Conservation (phyloP, 2,797 vertebrate genomes). For the Microcaecilia unicolor region DNA sequence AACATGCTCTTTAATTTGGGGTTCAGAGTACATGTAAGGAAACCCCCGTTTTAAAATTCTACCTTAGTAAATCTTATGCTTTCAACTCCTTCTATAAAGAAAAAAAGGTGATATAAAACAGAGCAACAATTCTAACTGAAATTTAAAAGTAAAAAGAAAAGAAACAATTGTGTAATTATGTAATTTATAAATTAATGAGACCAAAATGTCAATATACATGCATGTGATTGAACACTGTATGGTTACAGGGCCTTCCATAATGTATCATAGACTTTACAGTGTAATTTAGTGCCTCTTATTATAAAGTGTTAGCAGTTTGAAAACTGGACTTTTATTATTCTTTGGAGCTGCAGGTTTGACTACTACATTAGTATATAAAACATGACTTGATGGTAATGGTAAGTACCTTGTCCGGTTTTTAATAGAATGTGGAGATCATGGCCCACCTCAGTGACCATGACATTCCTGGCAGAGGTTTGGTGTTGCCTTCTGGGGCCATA, state of each 20-base stretch:
- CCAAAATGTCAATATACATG: constrained; percentile 55
- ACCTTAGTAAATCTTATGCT: no score
- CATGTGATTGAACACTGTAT: constrained; percentile 52
- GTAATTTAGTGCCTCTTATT: constrained; percentile 74
- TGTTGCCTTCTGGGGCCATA: no score
- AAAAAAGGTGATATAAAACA: constrained; percentile 36
- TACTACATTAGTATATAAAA: constrained; percentile 31
- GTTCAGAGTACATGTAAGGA: constrained; percentile 42
- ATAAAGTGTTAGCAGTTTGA: constrained; percentile 66
- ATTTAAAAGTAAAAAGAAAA: constrained; percentile 47
- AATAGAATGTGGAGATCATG: no score
- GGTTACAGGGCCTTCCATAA: constrained; percentile 67
- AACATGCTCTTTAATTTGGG: constrained; percentile 36
- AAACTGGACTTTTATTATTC: constrained; percentile 40
- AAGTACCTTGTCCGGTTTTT: no score
- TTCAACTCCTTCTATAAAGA: no score
- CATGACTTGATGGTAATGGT: no score
- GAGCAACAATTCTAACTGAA: constrained; percentile 41
- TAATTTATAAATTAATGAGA: constrained; percentile 59
- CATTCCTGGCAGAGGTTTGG: no score
- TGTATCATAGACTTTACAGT: constrained; percentile 68
- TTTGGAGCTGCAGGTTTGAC: no score
- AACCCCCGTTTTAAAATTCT: no score
- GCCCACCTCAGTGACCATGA: no score
- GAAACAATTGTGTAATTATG: constrained; percentile 62